Evolutionary conservation across 2,113 vertebrate genomes (phyloP).

Genomic region (Melanerpes aurifrons): DNA sequence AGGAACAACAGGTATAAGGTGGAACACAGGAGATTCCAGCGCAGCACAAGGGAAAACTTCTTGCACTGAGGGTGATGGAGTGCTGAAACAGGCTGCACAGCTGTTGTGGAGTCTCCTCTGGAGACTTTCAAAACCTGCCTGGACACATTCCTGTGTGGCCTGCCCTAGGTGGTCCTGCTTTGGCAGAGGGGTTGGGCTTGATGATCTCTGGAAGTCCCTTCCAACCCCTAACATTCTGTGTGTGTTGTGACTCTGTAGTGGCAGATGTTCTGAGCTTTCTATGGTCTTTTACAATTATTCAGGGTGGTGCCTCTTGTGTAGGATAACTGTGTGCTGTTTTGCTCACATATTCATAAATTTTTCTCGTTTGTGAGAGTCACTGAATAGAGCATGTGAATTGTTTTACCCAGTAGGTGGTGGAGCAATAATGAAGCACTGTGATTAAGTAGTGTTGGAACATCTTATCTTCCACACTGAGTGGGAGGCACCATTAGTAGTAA

Average conservation of each 20-base stretch:
- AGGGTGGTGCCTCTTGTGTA: conserved; percentile 41
- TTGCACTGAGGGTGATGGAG: no score
- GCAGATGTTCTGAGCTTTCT: conserved; percentile 48
- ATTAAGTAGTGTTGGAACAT: conserved; percentile 88
- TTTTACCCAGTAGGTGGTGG: conserved; percentile 84
- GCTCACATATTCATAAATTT: conserved; percentile 78
- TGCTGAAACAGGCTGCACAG: no score
- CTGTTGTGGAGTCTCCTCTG: no score
- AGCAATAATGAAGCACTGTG: conserved; percentile 87
- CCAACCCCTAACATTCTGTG: no score
- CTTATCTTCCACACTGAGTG: conserved; percentile 82
- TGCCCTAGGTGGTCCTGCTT: no score
- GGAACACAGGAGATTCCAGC: no score
- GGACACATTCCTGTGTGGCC: no score
- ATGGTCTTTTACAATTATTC: not conserved
- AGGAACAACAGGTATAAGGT: no score
- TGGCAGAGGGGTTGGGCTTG: no score
- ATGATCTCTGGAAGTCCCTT: no score
- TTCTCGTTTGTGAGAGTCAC: conserved; percentile 80
- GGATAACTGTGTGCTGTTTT: conserved; percentile 45
- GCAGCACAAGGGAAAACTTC: no score
- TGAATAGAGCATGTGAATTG: conserved; percentile 79
- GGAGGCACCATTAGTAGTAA: conserved; percentile 92
- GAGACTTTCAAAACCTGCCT: no score
- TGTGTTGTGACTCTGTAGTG: not conserved